Base-by-base conservation (phyloP, 2,888 invertebrate genomes). In the Dolichomitus sp. region DNA sequence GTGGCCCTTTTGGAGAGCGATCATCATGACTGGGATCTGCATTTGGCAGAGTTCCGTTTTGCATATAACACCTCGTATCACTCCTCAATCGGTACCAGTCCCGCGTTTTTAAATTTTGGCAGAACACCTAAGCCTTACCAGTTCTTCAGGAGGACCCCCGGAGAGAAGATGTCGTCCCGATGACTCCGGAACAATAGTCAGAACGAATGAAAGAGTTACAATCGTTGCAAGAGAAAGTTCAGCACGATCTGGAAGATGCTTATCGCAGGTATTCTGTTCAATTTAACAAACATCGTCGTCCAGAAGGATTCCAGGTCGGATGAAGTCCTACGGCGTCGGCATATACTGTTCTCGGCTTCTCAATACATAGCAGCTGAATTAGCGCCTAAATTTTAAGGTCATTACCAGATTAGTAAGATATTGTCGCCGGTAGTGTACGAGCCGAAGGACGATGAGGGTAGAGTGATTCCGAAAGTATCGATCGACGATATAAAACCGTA, bases 11-110 rank as follows among this genome's bases (percentile, higher is more conserved):
- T 88, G 1, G 57, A 59, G 1, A 57, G 54, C 1, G 81, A 87
- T 14, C 87, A 88, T 57, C 52, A 82, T 0, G 33, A 73, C 0
- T 88, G 88, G 87, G 86, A 88, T 40, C 14, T 23, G n/a, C 57
- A 78, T 12, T 12, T 77, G 1, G 4, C n/a, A n/a, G n/a, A n/a
- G n/a, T n/a, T n/a, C n/a, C n/a, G n/a, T n/a, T n/a, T n/a, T n/a
- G n/a, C n/a, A n/a, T n/a, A n/a, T n/a, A n/a, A n/a, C n/a, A n/a
- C n/a, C n/a, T n/a, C n/a, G n/a, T n/a, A n/a, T n/a, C 69, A 77
- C 1, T 70, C 69, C 0, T 50, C 37, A 0, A 37, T 69, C 4
- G 76, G 12, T 17, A 37, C 6, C 4, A 54, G 63, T 17, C 77
- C 70, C 5, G 69, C 63, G 0, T 69, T 48, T n/a, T 17, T 77